Evolutionary conservation across 2,888 invertebrate species (phyloP), one percentile per base, ranked within the genome.

Genomic region (Acronicta alni): DNA sequence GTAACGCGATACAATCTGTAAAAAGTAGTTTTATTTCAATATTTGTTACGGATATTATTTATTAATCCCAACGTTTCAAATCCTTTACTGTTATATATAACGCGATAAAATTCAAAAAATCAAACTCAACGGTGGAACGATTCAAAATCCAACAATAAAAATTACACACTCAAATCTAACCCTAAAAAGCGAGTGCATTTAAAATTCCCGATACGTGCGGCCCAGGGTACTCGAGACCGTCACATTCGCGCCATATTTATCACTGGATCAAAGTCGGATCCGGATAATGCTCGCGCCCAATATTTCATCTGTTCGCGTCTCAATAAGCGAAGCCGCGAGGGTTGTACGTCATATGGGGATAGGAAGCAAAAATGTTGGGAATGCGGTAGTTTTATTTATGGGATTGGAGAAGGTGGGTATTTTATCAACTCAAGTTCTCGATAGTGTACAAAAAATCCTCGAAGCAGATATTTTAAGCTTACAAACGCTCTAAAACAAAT

Each of bases 241-340:
- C 82, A 79, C 86, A 84, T 85, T 83, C 86, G 71, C 83, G 81
- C 80, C 80, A 82, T 84, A 91, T 92, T 90, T 87, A 90, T 92
- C 91, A 91, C 85, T 82, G 90, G 91, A 88, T 91, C 87, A 87
- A 75, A 67, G 72, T 64, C 68, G 79, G 78, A 71, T 79, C 70
- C 66, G 72, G 76, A 59, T 77, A 77, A 77, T 77, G 70, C 77
- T 51, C 61, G 65, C 70, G 67, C 56, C 81, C 87, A 80, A 91
- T 90, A 90, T 89, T 82, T 92, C 89, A 91, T 88, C 76, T 78
- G 79, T 81, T 78, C 84, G 81, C 86, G 86, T 88, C 89, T 89
- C 88, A 86, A 89, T 90, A 87, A 83, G 83, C 58, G 79, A 73
- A 73, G 75, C 72, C n/a, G 74, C 70, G 69, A 32, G 69, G 77